Percentiles rank a stretch among this genome's conserved stretches.
These are phyloP conservation scores for Arbacia lixula DNA, from an alignment of 53 echinoderm and acorn worm genomes.

Conservation along the genomic window DNA sequence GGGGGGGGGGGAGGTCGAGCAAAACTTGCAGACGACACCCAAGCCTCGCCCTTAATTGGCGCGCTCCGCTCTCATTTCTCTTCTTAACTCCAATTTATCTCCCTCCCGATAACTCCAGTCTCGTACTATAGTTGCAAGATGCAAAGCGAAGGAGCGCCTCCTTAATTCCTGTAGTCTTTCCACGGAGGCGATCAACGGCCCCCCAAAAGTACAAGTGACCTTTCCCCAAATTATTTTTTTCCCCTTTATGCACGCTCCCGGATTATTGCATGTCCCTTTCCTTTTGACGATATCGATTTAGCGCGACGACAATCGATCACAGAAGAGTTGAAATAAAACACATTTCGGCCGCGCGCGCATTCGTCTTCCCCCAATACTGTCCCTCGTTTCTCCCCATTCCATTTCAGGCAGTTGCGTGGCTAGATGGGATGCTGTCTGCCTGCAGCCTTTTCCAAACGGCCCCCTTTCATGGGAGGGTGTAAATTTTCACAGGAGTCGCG, in stretches of 20 bases:
- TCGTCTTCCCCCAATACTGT: no score
- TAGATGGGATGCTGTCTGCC: no score
- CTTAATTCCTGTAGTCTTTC: no score
- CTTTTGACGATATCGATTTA: conserved; percentile 34
- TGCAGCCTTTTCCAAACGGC: neutral
- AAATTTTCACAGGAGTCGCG: neutral
- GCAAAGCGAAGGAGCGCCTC: no score
- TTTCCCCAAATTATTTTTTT: neutral
- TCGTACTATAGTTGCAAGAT: no score
- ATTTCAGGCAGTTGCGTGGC: no score
- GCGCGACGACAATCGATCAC: conserved; percentile 18
- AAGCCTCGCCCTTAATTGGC: neutral
- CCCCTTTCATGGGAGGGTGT: conserved; percentile 8
- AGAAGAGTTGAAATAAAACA: neutral
- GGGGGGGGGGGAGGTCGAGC: neutral
- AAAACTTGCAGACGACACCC: neutral
- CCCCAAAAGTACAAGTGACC: conserved; percentile 55
- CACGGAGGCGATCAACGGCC: no score
- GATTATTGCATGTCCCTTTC: conserved; percentile 50
- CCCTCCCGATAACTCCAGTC: no score
- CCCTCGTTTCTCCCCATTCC: no score
- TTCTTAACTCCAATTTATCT: no score
- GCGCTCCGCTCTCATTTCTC: no score
- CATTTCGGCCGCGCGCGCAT: neutral
- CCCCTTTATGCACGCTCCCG: conserved; percentile 6